phyloP scores from a whole-genome alignment of 2,797 vertebrate species.

The Sebastolobus alascanus region DNA sequence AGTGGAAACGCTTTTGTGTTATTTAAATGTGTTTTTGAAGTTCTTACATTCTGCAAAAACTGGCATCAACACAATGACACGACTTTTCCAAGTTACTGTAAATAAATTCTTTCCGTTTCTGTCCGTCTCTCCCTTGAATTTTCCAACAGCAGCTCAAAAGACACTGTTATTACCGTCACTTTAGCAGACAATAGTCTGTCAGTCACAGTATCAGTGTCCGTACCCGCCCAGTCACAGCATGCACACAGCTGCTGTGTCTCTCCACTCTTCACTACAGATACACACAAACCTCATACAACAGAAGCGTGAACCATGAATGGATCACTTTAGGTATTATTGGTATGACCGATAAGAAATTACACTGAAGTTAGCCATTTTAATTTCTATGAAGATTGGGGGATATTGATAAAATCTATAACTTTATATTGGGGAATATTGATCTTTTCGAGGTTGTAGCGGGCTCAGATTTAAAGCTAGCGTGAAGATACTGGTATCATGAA shows the following conservation, averaged over 20 bases:
- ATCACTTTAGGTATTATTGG: neutral
- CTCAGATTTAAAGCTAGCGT: no score
- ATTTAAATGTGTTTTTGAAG: constrained; percentile 5
- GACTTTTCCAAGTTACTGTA: neutral
- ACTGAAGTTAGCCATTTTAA: neutral
- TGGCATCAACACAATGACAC: neutral
- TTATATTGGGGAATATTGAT: neutral
- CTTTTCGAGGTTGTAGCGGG: no score
- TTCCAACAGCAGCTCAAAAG: neutral
- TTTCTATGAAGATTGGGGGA: neutral
- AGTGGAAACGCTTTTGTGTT: constrained; percentile 5
- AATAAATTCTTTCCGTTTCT: neutral
- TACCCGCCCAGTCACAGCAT: constrained; percentile 1
- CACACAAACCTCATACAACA: neutral
- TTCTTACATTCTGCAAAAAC: neutral
- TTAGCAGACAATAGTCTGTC: constrained; percentile 18
- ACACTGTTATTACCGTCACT: constrained; percentile 18
- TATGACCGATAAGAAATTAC: neutral
- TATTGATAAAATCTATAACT: neutral
- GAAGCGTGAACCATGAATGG: neutral
- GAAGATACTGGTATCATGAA: no score
- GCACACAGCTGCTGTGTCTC: neutral
- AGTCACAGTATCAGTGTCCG: neutral
- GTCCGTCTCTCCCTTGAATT: neutral
- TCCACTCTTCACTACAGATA: neutral